phyloP scores from a whole-genome alignment of 2,113 vertebrate genomes.

The Sorex fumeus region DNA sequence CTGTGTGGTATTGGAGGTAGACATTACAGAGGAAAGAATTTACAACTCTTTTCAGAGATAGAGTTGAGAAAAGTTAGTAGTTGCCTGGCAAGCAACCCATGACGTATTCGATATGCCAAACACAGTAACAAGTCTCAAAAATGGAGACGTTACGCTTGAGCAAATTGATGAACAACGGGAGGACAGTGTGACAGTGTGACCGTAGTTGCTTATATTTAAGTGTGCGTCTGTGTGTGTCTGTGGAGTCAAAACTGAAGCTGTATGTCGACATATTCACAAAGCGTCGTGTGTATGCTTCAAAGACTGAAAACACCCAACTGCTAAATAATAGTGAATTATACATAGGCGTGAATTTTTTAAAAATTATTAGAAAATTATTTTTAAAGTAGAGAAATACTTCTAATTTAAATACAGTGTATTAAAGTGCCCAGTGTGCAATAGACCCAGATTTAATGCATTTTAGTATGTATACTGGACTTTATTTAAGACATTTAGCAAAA shows the following conservation, averaged over 20 bases:
- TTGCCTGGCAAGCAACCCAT: too few species aligned
- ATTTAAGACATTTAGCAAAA: conserved; percentile 3
- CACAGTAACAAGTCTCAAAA: too few species aligned
- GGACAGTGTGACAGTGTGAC: too few species aligned
- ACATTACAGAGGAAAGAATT: neutral
- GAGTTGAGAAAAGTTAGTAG: neutral
- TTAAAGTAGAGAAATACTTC: neutral
- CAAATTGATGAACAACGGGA: too few species aligned
- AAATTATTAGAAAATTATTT: conserved; percentile 13
- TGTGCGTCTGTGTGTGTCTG: neutral
- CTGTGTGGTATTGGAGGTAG: neutral
- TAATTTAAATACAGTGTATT: neutral
- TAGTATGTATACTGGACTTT: neutral
- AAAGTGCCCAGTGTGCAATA: neutral
- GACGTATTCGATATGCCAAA: too few species aligned
- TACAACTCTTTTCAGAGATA: neutral
- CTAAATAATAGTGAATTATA: conserved; percentile 32
- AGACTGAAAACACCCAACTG: neutral
- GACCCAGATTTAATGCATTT: neutral
- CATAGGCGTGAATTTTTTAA: neutral
- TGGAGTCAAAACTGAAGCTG: neutral
- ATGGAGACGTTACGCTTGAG: too few species aligned
- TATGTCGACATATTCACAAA: neutral
- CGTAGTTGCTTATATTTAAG: neutral
- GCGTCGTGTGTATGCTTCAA: neutral